A percentile compares a stretch with the other conserved stretches of the same genome.
phyloP scores from a whole-genome alignment of 2,888 invertebrate species.

The Lasioglossum zephyrum region DNA sequence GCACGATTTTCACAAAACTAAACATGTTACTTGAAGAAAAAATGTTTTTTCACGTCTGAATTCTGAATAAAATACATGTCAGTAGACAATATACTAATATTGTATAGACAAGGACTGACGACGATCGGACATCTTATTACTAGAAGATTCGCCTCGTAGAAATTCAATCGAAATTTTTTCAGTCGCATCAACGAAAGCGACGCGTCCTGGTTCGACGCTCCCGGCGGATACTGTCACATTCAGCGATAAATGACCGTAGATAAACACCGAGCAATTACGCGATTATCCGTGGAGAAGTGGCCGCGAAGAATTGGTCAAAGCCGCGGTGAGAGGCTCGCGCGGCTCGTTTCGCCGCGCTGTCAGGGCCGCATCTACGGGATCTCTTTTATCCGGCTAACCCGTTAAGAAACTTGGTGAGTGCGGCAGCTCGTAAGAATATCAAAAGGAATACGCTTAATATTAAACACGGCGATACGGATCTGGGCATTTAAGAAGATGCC shows the following conservation, averaged over 20 bases:
- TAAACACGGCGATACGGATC: constrained; percentile 79
- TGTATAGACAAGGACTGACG: neutral
- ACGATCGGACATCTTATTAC: neutral
- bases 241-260: constrained; percentile 46
- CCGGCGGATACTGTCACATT: constrained; percentile 14
- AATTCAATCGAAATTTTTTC: neutral
- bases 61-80: neutral
- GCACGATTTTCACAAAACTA: too few relatives aligned
- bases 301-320: constrained; percentile 65
- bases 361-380: constrained; percentile 41
- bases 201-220: constrained; percentile 17
- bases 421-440: constrained; percentile 71
- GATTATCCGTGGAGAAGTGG: constrained; percentile 65
- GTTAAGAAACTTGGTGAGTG: constrained; percentile 66
- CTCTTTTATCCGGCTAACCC: constrained; percentile 64
- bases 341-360: constrained; percentile 44
- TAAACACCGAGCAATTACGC: constrained; percentile 51
- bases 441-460: constrained; percentile 81
- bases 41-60: too few relatives aligned
- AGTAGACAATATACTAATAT: too few relatives aligned
- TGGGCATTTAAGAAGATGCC: constrained; percentile 75
- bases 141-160: neutral
- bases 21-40: too few relatives aligned
- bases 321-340: constrained; percentile 21
- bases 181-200: neutral